These are phyloP conservation scores for Desmophyllum pertusum DNA, from an alignment of 92 coral and sea anemone species.

Conservation along the genomic window DNA sequence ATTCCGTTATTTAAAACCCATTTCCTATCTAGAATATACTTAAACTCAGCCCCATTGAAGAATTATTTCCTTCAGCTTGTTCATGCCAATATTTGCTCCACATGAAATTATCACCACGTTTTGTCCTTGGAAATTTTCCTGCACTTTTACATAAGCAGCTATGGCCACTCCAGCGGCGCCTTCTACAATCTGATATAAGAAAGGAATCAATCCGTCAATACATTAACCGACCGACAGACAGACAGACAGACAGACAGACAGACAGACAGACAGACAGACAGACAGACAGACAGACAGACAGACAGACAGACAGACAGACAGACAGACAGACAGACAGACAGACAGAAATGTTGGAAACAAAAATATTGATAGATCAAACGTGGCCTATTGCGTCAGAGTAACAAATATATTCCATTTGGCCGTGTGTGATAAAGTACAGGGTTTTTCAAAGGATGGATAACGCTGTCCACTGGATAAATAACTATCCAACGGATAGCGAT, in stretches of 20 bases:
- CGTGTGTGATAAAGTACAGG: no score
- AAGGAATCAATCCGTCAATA: not conserved
- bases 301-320: no score
- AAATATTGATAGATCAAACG: no score
- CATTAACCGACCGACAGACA: not conserved
- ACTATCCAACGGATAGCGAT: no score
- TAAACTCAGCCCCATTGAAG: conserved; percentile 32
- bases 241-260: not conserved
- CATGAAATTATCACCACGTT: conserved; percentile 77
- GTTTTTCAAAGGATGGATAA: no score
- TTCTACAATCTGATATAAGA: conserved; percentile 69
- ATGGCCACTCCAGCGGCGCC: conserved; percentile 88
- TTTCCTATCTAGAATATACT: not conserved
- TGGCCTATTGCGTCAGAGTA: no score
- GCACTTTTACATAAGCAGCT: conserved; percentile 76
- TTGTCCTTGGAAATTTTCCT: conserved; percentile 55
- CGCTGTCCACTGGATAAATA: no score
- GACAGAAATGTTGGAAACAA: no score
- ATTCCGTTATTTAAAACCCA: no score
- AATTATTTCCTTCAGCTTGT: conserved; percentile 61
- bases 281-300: not conserved
- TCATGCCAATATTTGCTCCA: conserved; percentile 81
- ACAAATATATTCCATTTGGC: no score
- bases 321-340: no score
- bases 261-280: not conserved